Evolutionary conservation across 2,888 invertebrate genomes (phyloP).

Genomic region (Thalpophila matura): DNA sequence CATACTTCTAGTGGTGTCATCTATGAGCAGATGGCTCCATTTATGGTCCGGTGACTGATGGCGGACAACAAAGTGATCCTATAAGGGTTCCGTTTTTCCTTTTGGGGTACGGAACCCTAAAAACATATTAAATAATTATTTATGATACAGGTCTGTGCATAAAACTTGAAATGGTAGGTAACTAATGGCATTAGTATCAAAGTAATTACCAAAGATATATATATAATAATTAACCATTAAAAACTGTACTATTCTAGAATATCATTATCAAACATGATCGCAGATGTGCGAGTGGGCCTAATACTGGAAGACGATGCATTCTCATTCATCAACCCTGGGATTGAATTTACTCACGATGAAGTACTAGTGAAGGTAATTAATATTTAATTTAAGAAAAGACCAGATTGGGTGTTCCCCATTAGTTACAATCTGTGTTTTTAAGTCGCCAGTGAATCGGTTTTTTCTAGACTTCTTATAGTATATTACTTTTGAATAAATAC

Average conservation of each 20-base stretch:
- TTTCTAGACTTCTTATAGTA: neutral
- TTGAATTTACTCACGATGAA: constrained; percentile 89
- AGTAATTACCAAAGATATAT: neutral
- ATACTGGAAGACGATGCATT: constrained; percentile 90
- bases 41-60: too few species aligned
- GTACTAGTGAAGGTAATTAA: constrained; percentile 89
- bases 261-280: constrained; percentile 88
- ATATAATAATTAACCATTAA: neutral
- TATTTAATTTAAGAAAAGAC: neutral
- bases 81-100: too few species aligned
- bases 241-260: constrained; percentile 77
- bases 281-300: constrained; percentile 90
- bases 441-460: too few species aligned
- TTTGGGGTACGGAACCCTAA: too few species aligned
- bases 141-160: constrained; percentile 64
- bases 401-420: neutral
- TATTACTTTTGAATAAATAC: neutral
- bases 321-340: constrained; percentile 90
- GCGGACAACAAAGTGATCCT: too few species aligned
- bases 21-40: too few species aligned
- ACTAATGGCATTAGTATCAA: neutral
- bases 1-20: too few species aligned
- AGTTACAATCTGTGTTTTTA: neutral
- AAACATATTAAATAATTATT: too few species aligned
- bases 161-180: constrained; percentile 47